Conservation (phyloP, 2,797 vertebrate genomes). For the Chaenodraco wilsoni region DNA sequence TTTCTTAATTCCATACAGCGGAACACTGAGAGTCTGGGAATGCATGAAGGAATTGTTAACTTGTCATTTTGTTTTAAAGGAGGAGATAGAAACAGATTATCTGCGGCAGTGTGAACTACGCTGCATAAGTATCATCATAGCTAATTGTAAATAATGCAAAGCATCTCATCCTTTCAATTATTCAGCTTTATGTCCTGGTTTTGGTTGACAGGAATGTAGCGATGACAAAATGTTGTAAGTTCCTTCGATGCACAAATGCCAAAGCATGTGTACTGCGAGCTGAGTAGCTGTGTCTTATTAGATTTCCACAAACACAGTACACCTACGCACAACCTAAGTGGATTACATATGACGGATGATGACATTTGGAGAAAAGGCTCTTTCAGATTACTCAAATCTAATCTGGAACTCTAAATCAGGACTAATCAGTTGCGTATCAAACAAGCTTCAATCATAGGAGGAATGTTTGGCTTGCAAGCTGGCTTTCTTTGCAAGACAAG, state of each 20-base stretch:
- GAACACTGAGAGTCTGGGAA: conserved; percentile 41
- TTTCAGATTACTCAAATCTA: conserved; percentile 81
- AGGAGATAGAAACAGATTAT: conserved; percentile 61
- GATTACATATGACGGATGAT: conserved; percentile 83
- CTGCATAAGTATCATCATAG: conserved; percentile 73
- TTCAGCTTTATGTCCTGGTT: conserved; percentile 80
- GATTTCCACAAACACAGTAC: conserved; percentile 80
- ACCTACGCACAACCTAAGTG: conserved; percentile 80
- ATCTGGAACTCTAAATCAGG: conserved; percentile 82
- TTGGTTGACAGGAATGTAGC: conserved; percentile 77
- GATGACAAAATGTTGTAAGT: conserved; percentile 77
- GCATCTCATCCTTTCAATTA: conserved; percentile 81
- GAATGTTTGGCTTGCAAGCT: conserved; percentile 71
- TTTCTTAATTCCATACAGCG: conserved; percentile 62
- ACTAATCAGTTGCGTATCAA: conserved; percentile 80
- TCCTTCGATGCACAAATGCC: conserved; percentile 72
- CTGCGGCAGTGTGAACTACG: conserved; percentile 61
- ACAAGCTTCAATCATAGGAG: conserved; percentile 74
- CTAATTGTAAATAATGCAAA: conserved; percentile 81
- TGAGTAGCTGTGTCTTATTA: conserved; percentile 78
- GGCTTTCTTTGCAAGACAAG: conserved; percentile 73
- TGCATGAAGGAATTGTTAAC: conserved; percentile 51
- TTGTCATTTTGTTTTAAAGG: conserved; percentile 59
- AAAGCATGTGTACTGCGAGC: conserved; percentile 66
- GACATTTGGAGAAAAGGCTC: conserved; percentile 82